A percentile compares a stretch with the other conserved stretches of the same genome.
Conservation (phyloP, 2,888 invertebrate species). For the Lithophane socia region DNA sequence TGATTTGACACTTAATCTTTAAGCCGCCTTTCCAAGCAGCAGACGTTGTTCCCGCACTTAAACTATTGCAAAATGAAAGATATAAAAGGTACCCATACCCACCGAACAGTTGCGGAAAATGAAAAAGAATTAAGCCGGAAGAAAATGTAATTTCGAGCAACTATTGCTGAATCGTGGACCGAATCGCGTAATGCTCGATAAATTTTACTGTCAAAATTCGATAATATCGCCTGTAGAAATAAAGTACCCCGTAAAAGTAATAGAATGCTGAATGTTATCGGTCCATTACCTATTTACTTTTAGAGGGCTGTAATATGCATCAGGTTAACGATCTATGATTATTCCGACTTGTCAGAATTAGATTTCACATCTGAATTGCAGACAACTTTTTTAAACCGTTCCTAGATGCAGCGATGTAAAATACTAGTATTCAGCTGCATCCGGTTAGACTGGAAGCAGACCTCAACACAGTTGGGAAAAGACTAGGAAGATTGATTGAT, state of each 20-base stretch:
- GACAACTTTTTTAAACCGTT: neutral
- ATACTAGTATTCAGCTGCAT: no score
- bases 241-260: conserved; percentile 62
- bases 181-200: conserved; percentile 59
- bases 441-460: no score
- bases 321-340: conserved; percentile 38
- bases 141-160: conserved; percentile 60
- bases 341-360: conserved; percentile 20
- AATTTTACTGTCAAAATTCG: conserved; percentile 66
- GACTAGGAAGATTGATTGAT: no score
- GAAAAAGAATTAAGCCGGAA: conserved; percentile 61
- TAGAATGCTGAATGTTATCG: conserved; percentile 49
- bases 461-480: no score
- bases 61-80: conserved; percentile 58
- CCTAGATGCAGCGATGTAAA: neutral
- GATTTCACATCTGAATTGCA: conserved; percentile 28
- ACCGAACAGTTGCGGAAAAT: conserved; percentile 54
- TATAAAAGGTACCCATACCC: conserved; percentile 47
- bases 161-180: conserved; percentile 58
- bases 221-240: conserved; percentile 61
- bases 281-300: conserved; percentile 50
- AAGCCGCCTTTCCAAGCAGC: conserved; percentile 28
- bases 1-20: conserved; percentile 52
- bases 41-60: conserved; percentile 27
- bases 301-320: conserved; percentile 15